Evolutionary conservation across 2,888 invertebrate species (phyloP).

Genomic region (Oscheius sp.): DNA sequence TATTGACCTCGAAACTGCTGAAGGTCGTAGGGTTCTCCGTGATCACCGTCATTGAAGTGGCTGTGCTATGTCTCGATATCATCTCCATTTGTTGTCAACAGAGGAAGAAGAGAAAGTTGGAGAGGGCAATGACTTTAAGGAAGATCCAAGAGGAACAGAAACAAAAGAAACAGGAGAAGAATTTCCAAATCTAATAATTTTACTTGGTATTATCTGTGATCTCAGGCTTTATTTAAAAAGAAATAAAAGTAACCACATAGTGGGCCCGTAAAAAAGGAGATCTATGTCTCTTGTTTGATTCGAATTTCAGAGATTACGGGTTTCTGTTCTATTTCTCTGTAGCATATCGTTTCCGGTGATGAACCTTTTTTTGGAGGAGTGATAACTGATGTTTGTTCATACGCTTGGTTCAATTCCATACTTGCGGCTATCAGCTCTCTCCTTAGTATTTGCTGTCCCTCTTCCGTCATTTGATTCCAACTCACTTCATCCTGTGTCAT

Average conservation of each 20-base stretch:
- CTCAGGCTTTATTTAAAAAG: background rate
- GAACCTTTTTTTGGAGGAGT: background rate
- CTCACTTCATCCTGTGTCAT: background rate
- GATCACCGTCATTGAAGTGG: slow-evolving; percentile 66
- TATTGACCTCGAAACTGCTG: background rate
- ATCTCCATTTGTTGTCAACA: slow-evolving; percentile 38
- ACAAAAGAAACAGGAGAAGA: background rate
- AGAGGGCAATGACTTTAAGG: background rate
- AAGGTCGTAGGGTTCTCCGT: slow-evolving; percentile 53
- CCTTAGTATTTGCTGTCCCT: background rate
- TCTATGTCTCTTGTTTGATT: too few relatives aligned
- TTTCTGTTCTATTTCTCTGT: too few relatives aligned
- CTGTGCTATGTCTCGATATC: slow-evolving; percentile 54
- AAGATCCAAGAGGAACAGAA: slow-evolving; percentile 14
- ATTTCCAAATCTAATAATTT: background rate
- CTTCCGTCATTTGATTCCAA: background rate
- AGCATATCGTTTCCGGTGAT: background rate
- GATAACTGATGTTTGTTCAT: background rate
- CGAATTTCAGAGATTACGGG: too few relatives aligned
- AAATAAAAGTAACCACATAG: too few relatives aligned
- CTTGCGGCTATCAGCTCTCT: background rate
- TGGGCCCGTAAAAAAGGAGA: too few relatives aligned
- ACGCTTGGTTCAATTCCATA: background rate
- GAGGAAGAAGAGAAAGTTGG: slow-evolving; percentile 36
- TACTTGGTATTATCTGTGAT: background rate